A percentile compares a stretch with the other conserved stretches of the same genome.
Evolutionary conservation across 2,113 vertebrate genomes (phyloP).

Genomic region (Scytalopus superciliaris): DNA sequence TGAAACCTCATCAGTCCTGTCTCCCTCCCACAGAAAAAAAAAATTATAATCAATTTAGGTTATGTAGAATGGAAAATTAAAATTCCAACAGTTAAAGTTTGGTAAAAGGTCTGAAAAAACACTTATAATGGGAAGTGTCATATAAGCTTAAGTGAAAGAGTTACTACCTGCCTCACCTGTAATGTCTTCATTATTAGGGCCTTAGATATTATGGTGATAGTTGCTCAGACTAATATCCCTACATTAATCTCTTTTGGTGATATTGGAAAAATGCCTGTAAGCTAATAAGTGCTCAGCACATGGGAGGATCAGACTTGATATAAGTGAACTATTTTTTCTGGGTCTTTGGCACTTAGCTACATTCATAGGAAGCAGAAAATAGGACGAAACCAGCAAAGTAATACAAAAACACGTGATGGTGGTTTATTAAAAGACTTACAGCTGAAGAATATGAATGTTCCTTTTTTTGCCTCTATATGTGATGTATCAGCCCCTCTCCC

Average conservation of each 20-base stretch:
- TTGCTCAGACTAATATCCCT: not conserved
- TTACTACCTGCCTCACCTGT: not conserved
- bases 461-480: not conserved
- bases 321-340: constrained; percentile 15
- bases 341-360: not conserved
- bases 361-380: constrained; percentile 37
- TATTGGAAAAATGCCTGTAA: constrained; percentile 32
- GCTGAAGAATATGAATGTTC: constrained; percentile 24
- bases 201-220: not conserved
- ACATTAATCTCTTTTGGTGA: constrained; percentile 2
- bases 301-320: constrained; percentile 10
- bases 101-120: not conserved
- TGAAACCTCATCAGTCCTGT: not conserved
- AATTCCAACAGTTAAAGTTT: not conserved
- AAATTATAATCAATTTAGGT: not conserved
- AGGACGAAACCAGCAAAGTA: not conserved
- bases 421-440: constrained; percentile 41
- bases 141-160: not conserved
- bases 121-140: not conserved
- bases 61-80: not conserved
- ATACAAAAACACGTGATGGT: not conserved
- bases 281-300: not conserved
- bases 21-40: not conserved
- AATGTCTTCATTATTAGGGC: not conserved
- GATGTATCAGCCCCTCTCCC: not conserved